A percentile compares a stretch with the other conserved stretches of the same genome.
Evolutionary conservation across 1,140 invertebrate species (phyloP).

Genomic region (Bilobella aurantiaca): DNA sequence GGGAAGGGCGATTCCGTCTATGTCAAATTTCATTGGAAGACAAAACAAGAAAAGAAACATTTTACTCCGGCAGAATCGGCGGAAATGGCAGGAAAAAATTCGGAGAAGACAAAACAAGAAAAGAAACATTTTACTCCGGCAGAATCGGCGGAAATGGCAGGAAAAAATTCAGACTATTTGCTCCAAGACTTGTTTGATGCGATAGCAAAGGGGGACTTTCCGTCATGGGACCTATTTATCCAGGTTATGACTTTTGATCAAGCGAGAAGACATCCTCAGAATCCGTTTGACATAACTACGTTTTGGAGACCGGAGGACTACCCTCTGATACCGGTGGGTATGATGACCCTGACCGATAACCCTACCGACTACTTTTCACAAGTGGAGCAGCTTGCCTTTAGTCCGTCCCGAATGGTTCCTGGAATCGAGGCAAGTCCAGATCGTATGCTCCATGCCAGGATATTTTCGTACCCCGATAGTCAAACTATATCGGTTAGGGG

Average conservation of each 20-base stretch:
- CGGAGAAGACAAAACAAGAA: too few species aligned
- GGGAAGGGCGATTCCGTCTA: too few species aligned
- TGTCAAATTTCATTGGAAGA: too few species aligned
- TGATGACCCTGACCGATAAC: constrained; percentile 75
- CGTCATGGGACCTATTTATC: constrained; percentile 54
- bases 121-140: too few species aligned
- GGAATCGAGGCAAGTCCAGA: constrained; percentile 47
- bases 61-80: too few species aligned
- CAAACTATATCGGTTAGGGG: constrained; percentile 53
- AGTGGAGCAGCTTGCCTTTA: constrained; percentile 73
- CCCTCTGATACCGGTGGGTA: constrained; percentile 82
- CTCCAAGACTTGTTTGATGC: constrained; percentile 61
- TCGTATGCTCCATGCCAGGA: constrained; percentile 61
- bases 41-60: too few species aligned
- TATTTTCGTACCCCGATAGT: constrained; percentile 89
- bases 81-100: too few species aligned
- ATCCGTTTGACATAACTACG: constrained; percentile 66
- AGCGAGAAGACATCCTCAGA: constrained; percentile 41
- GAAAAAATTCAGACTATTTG: constrained; percentile 60
- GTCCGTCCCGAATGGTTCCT: constrained; percentile 47
- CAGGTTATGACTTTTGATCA: constrained; percentile 38
- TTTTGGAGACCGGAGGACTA: constrained; percentile 74
- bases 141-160: too few species aligned
- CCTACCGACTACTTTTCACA: constrained; percentile 87
- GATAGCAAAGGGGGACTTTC: constrained; percentile 56